These are phyloP conservation scores for Sciaenops ocellatus DNA, from an alignment of 2,797 vertebrate species.

Conservation along the genomic window DNA sequence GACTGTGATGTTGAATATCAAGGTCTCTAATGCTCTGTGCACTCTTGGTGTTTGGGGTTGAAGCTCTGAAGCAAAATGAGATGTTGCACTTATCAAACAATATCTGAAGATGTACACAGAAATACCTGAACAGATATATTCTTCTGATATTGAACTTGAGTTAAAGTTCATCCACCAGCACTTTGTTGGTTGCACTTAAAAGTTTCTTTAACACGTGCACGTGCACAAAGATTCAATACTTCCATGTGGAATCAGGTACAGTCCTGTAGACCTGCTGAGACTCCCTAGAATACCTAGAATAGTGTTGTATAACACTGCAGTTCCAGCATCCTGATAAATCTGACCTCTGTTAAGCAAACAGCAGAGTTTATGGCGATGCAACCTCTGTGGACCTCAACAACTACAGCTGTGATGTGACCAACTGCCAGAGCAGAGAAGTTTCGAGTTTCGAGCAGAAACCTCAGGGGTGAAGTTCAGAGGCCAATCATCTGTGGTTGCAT, in stretches of 20 bases:
- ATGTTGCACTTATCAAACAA: no score
- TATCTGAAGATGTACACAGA: neutral
- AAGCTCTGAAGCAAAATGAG: neutral
- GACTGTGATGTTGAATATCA: neutral
- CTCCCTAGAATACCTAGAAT: neutral
- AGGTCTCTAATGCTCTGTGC: neutral
- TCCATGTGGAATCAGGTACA: neutral
- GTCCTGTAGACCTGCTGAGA: neutral
- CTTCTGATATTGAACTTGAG: neutral
- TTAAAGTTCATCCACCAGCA: neutral
- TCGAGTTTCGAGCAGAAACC: conserved; percentile 45
- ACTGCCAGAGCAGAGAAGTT: conserved; percentile 4
- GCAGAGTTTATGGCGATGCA: neutral
- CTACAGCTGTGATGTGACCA: conserved; percentile 31
- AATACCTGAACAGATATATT: neutral
- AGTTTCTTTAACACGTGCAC: neutral
- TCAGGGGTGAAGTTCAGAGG: conserved; percentile 61
- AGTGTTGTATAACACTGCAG: neutral
- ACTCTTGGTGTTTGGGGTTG: neutral
- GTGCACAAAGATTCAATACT: neutral
- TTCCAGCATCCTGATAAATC: conserved; percentile 13
- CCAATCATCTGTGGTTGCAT: conserved; percentile 41
- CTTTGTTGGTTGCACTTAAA: neutral
- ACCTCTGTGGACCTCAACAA: conserved; percentile 2
- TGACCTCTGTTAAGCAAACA: conserved; percentile 23